Evolutionary conservation across 2,888 invertebrate genomes (phyloP).

Genomic region (Xestia c-nigrum): DNA sequence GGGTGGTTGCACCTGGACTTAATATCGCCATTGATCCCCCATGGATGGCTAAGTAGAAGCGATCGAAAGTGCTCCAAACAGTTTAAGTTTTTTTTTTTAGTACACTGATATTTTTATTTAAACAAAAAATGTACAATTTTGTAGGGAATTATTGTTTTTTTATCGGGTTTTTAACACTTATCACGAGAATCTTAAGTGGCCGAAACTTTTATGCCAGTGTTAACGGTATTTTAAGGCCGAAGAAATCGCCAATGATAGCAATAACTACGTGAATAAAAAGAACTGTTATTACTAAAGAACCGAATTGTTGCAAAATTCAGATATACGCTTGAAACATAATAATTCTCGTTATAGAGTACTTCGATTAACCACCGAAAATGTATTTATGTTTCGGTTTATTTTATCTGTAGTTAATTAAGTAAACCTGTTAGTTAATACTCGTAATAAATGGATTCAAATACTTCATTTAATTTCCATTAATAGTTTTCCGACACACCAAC

Average conservation of each 20-base stretch:
- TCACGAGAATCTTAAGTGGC: conserved; percentile 37
- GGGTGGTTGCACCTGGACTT: conserved; percentile 64
- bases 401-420: conserved; percentile 21
- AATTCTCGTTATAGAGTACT: conserved; percentile 11
- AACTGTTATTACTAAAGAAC: neutral
- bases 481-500: neutral
- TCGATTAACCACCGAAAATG: conserved; percentile 16
- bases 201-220: conserved; percentile 10
- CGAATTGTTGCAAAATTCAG: conserved; percentile 4
- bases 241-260: neutral
- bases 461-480: neutral
- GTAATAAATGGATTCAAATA: conserved; percentile 4
- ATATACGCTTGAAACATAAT: conserved; percentile 22
- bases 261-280: neutral
- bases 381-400: conserved; percentile 10
- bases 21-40: conserved; percentile 40
- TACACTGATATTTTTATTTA: neutral
- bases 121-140: neutral
- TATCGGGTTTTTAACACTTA: conserved; percentile 37
- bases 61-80: conserved; percentile 26
- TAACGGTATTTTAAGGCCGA: conserved; percentile 19
- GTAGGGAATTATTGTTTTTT: neutral
- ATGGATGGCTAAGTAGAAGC: conserved; percentile 28
- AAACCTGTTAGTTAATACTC: conserved; percentile 1
- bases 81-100: conserved; percentile 23